Conservation (phyloP, 2,113 vertebrate genomes). For the Podilymbus podiceps region DNA sequence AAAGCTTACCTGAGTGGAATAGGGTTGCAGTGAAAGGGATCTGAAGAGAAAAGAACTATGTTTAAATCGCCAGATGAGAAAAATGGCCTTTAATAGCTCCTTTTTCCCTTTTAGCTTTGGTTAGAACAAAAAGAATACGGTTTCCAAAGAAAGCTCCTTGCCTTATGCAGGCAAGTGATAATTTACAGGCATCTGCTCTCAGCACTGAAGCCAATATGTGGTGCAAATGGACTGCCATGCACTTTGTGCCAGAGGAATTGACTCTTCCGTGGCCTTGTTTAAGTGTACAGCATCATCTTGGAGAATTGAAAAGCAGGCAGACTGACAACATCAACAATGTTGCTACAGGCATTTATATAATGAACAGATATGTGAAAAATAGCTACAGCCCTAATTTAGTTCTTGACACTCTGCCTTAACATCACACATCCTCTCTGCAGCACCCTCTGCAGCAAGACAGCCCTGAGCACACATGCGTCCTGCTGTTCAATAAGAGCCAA, state of each 20-base stretch:
- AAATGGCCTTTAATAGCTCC: neutral
- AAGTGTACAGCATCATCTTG: neutral
- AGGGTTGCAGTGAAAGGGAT: neutral
- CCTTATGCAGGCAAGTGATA: neutral
- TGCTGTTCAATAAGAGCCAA: neutral
- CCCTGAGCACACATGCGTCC: neutral
- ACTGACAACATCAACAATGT: neutral
- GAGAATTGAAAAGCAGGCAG: neutral
- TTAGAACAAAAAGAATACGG: neutral
- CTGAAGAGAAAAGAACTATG: neutral
- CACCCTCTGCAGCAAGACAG: neutral
- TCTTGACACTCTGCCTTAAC: neutral
- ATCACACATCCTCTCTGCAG: neutral
- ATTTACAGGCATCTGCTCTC: neutral
- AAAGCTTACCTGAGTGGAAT: neutral
- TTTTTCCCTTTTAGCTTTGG: neutral
- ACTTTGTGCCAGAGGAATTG: neutral
- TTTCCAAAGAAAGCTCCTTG: neutral
- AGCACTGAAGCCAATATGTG: neutral
- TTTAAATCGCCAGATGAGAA: neutral
- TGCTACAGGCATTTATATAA: neutral
- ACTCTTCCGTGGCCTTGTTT: neutral
- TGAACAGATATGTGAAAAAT: neutral
- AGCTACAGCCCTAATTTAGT: neutral
- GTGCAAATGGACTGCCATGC: neutral